Evolutionary conservation across 2,797 vertebrate genomes (phyloP).

Genomic region (Hephaestus fuliginosus): DNA sequence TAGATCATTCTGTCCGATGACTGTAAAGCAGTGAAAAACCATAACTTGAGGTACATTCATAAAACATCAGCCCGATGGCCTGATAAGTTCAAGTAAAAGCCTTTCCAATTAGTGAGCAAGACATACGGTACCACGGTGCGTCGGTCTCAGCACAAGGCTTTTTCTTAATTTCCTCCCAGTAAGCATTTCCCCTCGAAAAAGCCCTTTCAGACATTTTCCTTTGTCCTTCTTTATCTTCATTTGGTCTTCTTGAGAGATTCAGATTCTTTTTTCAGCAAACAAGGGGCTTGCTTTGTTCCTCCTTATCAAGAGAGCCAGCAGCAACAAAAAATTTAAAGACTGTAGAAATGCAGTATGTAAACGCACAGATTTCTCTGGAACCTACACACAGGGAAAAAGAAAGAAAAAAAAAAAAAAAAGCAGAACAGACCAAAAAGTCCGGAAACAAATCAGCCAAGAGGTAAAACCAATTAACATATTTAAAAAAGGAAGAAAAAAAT

Average conservation of each 20-base stretch:
- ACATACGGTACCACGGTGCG: conserved; percentile 48
- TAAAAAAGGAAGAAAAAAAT: conserved; percentile 56
- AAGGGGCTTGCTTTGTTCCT: conserved; percentile 76
- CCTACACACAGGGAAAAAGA: conserved; percentile 44
- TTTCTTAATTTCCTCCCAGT: conserved; percentile 55
- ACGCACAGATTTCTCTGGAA: conserved; percentile 75
- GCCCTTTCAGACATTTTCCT: conserved; percentile 53
- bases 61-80: conserved; percentile 68
- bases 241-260: conserved; percentile 87
- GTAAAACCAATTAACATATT: conserved; percentile 77
- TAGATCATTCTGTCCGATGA: conserved; percentile 46
- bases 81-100: conserved; percentile 84
- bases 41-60: conserved; percentile 83
- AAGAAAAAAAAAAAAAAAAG: conserved; percentile 54
- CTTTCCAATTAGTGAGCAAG: conserved; percentile 67
- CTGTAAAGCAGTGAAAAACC: conserved; percentile 65
- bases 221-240: conserved; percentile 73
- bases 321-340: conserved; percentile 77
- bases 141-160: conserved; percentile 47
- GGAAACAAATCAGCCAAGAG: conserved; percentile 80
- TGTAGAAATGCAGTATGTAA: conserved; percentile 84
- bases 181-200: conserved; percentile 58
- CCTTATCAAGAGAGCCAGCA: conserved; percentile 77
- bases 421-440: conserved; percentile 62
- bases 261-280: conserved; percentile 73